These are phyloP conservation scores for Rhombomys opimus DNA, from an alignment of 2,113 vertebrate species.

Conservation along the genomic window DNA sequence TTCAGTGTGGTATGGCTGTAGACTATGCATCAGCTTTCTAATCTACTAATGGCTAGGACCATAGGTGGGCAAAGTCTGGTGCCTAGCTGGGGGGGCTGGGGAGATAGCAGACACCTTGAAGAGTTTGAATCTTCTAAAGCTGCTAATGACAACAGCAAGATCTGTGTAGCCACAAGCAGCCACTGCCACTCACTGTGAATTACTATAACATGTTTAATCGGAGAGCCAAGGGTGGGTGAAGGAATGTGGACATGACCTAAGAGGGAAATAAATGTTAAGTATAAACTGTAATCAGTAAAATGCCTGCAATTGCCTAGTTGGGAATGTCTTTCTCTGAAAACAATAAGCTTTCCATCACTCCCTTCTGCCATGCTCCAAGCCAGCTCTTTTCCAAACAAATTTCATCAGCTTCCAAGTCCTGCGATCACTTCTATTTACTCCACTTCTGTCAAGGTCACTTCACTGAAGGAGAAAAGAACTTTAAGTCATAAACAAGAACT, in stretches of 20 bases:
- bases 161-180: slow-evolving; percentile 1
- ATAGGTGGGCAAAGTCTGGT: not conserved
- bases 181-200: not conserved
- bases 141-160: slow-evolving; percentile 1
- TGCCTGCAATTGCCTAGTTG: not conserved
- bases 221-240: not conserved
- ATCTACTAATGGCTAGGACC: not conserved
- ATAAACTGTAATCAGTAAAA: not conserved
- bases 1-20: too few relatives aligned
- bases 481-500: not conserved
- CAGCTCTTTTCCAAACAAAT: slow-evolving; percentile 43
- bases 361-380: not conserved
- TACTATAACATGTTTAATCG: not conserved
- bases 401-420: not conserved
- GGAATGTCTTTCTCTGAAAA: slow-evolving; percentile 30
- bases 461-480: not conserved
- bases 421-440: not conserved
- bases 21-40: not conserved
- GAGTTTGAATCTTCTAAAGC: slow-evolving; percentile 6
- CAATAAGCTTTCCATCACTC: not conserved
- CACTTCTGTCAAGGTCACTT: not conserved
- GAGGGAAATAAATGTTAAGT: not conserved
- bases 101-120: not conserved
- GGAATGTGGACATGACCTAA: slow-evolving; percentile 1
- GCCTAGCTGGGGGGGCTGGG: not conserved